Evolutionary conservation across 2,113 vertebrate genomes (phyloP), one percentile per base, ranked within the genome.

Genomic region (Phalacrocorax pelagicus): DNA sequence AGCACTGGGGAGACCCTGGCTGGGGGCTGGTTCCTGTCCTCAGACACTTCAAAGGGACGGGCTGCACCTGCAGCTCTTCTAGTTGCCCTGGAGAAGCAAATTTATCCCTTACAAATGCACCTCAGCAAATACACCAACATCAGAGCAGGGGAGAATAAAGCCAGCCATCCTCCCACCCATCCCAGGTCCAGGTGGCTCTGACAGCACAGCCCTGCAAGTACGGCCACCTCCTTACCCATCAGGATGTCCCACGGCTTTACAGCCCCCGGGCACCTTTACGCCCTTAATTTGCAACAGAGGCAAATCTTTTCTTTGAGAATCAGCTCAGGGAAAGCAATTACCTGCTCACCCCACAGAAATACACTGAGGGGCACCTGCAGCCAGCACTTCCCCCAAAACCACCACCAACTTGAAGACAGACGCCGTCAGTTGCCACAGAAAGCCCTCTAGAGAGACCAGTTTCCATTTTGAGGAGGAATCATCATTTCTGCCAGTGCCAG

Each of bases 391-490:
- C 75, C 86, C 86, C 5, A 11, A 66, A 67, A 22, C 38, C 81
- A 32, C 23, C 22, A 32, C 0, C 70, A 58, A 49, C 80, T 67
- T 15, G 34, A 62, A 58, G 92, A 10, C 42, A 61, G 59, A 34
- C 51, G 19, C 12, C 1, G 20, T 49, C 32, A 10, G 47, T 88
- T 26, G 83, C 86, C 94, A 84, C 61, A 47, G 30, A 83, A 83
- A 86, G 65, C 61, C 82, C 90, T 77, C 67, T 24, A 11, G 92
- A 81, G 71, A 96, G 86, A 42, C 80, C 72, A 51, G 80, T 91
- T 96, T 93, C 96, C 95, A 86, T 95, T 95, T 84, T 90, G 90
- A 81, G 90, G 95, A 67, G 80, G 82, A 95, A 92, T 86, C 86
- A 54, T 89, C 29, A 20, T 87, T 92, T 62, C 89, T 87, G 81